Conservation (phyloP, 2,113 vertebrate genomes). For the Neolamprologus brichardi region DNA sequence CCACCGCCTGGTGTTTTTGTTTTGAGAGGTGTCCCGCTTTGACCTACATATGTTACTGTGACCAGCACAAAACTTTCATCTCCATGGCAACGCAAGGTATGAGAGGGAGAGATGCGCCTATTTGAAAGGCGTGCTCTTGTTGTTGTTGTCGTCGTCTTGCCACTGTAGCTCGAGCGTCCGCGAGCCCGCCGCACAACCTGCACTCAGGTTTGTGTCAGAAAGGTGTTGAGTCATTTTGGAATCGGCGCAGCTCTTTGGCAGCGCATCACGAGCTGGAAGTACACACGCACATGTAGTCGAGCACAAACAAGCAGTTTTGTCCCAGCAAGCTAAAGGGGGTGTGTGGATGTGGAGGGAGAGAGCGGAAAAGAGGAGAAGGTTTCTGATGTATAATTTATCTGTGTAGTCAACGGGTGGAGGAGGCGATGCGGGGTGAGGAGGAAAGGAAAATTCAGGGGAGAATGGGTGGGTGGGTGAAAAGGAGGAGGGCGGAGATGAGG, state of each 20-base stretch:
- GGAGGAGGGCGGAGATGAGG: not conserved
- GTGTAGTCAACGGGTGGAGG: conserved; percentile 30
- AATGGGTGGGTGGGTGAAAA: conserved; percentile 5
- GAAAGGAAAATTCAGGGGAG: not conserved
- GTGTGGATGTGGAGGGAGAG: not conserved
- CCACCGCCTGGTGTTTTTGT: conserved; percentile 30
- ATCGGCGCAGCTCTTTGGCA: not conserved
- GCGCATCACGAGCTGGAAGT: not conserved
- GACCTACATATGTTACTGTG: conserved; percentile 62
- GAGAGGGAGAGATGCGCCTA: conserved; percentile 15
- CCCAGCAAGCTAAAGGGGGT: not conserved
- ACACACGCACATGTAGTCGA: not conserved
- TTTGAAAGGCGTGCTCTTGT: not conserved
- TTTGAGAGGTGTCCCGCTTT: conserved; percentile 37
- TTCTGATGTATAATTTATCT: conserved; percentile 67
- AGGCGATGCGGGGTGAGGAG: conserved; percentile 3
- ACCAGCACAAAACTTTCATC: conserved; percentile 60
- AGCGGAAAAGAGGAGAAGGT: not conserved
- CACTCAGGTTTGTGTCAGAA: not conserved
- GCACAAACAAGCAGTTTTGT: not conserved
- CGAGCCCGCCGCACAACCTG: conserved; percentile 5
- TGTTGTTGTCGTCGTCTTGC: not conserved
- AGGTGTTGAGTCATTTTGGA: not conserved
- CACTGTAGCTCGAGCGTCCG: not conserved
- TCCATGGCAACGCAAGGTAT: conserved; percentile 62